Base-by-base conservation (phyloP, 2,113 vertebrate genomes). In the Pelmatolapia mariae region DNA sequence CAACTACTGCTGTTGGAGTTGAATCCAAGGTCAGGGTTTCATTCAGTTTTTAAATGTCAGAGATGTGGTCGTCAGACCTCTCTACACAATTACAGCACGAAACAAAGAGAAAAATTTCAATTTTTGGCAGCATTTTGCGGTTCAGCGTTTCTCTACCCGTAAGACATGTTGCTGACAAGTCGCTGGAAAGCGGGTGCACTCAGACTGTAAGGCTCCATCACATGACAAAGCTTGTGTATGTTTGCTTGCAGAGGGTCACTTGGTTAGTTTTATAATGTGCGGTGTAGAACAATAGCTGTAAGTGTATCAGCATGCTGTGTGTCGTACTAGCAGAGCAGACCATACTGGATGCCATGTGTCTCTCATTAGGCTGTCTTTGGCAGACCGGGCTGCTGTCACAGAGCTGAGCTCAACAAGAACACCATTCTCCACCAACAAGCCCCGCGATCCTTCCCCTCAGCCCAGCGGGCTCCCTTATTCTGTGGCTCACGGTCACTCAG, bases 281-380 rank as follows among this genome's bases (percentile, higher is more conserved):
- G 40, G 7, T 24, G 59, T 43, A 16, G 81, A 86, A 92, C 89
- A 94, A 90, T 89, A 91, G 80, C 40, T 85, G 24, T n/a, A 79
- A 91, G 79, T 90, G 86, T 89, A 15, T 80, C 80, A 11, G 84
- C 52, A 8, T 45, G n/a, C 57, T 88, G 87, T 79, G 84, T 81
- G 90, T 88, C 89, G 82, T 79, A 71, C 54, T 84, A 86, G 81
- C 82, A 11, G 87, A 80, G 80, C 56, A 11, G 84, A 63, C 80
- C 71, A 9, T 81, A 59, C 84, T 59, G 84, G 91, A 80, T 89
- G 84, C 92, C 93, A 94, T 95, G 92, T 92, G 92, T 89, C 90
- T 94, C 88, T 93, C 87, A 87, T 94, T 95, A 94, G 78, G 71
- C 81, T 78, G 81, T 92, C 85, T 93, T 92, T 92, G 89, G 90